Evolutionary conservation across 2,797 vertebrate genomes (phyloP).

Genomic region (Rhodeus uyekii): DNA sequence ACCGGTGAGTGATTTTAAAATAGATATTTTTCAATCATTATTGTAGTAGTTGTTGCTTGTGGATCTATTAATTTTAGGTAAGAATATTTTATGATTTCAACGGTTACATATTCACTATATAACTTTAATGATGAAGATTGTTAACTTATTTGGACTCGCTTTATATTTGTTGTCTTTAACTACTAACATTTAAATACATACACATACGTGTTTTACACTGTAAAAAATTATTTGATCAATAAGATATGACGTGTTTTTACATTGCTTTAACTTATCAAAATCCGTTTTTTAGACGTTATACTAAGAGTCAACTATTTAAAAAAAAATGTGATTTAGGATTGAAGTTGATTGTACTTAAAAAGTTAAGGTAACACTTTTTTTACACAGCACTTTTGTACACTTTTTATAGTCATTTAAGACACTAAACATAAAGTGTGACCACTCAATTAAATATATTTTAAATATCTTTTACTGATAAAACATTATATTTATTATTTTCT

Average conservation of each 20-base stretch:
- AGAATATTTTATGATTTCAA: slow-evolving; percentile 2
- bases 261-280: too few species aligned
- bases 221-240: too few species aligned
- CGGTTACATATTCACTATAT: not conserved
- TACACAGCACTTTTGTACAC: not conserved
- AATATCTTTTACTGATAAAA: not conserved
- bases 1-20: not conserved
- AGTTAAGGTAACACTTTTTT: too few species aligned
- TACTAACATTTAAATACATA: not conserved
- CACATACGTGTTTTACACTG: not conserved
- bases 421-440: not conserved
- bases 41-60: not conserved
- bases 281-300: not conserved
- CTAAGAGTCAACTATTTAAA: too few species aligned
- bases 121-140: not conserved
- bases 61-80: slow-evolving; percentile 13
- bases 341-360: not conserved
- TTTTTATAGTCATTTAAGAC: not conserved
- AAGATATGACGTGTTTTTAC: not conserved
- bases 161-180: not conserved
- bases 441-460: too few species aligned
- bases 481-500: not conserved
- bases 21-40: not conserved
- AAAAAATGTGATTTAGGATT: not conserved
- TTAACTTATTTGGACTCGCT: not conserved